Percentiles rank a stretch among this genome's conserved stretches.
Conservation (phyloP, 2,797 vertebrate genomes). For the Heterohyrax brucei region DNA sequence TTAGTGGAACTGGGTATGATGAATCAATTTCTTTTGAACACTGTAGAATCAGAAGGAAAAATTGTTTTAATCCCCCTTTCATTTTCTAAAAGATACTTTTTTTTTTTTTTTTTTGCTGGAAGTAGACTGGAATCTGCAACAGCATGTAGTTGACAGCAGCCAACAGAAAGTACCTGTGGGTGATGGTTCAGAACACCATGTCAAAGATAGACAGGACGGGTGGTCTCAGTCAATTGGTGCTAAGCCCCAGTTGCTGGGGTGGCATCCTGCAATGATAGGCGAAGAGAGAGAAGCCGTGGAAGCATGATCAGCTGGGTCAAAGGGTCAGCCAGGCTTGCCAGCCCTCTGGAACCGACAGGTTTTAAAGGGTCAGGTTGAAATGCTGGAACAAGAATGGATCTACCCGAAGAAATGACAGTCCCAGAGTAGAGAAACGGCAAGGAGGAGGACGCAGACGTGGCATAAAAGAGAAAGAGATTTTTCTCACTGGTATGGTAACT, state of each 20-base stretch:
- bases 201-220: neutral
- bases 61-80: neutral
- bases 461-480: neutral
- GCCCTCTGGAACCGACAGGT: neutral
- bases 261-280: neutral
- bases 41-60: constrained; percentile 65
- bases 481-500: neutral
- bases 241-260: neutral
- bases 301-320: neutral
- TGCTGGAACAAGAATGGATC: neutral
- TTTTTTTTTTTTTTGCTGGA: constrained; percentile 60
- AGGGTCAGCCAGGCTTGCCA: neutral
- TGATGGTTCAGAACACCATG: neutral
- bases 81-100: constrained; percentile 20
- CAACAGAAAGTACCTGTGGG: neutral
- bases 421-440: neutral
- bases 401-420: neutral
- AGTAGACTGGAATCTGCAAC: neutral
- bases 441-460: neutral
- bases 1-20: constrained; percentile 13
- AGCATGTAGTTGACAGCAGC: neutral
- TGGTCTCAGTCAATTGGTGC: neutral
- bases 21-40: neutral
- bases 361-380: neutral
- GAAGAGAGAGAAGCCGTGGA: neutral